Base-by-base conservation (phyloP, 2,113 vertebrate species). In the Spea bombifrons region DNA sequence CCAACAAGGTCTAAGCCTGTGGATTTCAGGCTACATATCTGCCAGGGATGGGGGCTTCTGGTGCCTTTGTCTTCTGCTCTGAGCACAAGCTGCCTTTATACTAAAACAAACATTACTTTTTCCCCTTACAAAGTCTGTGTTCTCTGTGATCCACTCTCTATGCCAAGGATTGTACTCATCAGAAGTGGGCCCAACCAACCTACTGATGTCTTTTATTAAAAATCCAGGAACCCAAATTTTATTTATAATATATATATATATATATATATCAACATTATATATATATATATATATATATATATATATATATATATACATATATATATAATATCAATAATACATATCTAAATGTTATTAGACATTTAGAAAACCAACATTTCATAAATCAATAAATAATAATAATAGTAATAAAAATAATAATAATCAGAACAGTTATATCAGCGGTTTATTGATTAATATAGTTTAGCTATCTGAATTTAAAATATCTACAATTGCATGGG, bases 21-120 rank as follows among this genome's bases (percentile, higher is more conserved):
- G 84, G 59, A 45, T 48, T 80, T 81, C 83, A 44, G 65, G 50
- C 75, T 47, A 69, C 73, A 45, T 83, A 76, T 84, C 86, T 84
- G 71, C 64, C 46, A 83, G 82, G 83, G 82, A 84, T 77, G 63
- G n/a, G 76, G 80, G 48, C 82, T 84, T 78, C 59, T 0, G 5
- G 63, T 66, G 66, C 84, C 86, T 89, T 88, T 88, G 85, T 87
- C 88, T 88, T 87, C 85, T 88, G 82, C 84, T 80, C 57, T 81
- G 75, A 83, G 80, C 75, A 59, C 80, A 84, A 75, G 66, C 80
- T 84, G 78, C 71, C 64, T 76, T 66, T 83, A 75, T 78, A 49
- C 81, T 85, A 83, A 84, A 82, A 79, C 84, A 89, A 89, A 88
- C 81, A 82, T 57, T 81, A 83, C 48, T 74, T 80, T 82, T 55